Percentiles rank a stretch among this genome's conserved stretches.
phyloP scores from a whole-genome alignment of 1,140 invertebrate species.

The Acyrthosiphon pisum region DNA sequence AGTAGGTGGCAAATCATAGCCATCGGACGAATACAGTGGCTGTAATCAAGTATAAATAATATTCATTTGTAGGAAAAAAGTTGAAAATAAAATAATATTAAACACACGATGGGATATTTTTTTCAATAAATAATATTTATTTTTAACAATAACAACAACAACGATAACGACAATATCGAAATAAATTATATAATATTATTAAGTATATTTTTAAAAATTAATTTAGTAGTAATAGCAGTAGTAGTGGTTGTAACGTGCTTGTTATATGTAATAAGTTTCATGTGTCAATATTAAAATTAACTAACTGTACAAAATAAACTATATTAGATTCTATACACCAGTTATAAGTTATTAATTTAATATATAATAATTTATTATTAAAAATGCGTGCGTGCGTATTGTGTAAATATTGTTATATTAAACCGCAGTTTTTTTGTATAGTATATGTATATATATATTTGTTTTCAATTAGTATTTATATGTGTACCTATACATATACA shows the following conservation, averaged over 20 bases:
- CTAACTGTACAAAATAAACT: conserved; percentile 1
- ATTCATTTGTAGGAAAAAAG: conserved; percentile 28
- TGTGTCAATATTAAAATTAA: not conserved
- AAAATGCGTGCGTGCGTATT: conserved; percentile 49
- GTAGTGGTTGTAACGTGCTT: not conserved
- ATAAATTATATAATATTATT: conserved; percentile 31
- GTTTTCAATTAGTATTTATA: not conserved
- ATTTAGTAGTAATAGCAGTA: conserved; percentile 3
- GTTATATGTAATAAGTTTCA: not conserved
- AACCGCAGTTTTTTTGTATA: not conserved
- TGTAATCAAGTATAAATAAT: conserved; percentile 59
- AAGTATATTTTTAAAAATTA: conserved; percentile 27
- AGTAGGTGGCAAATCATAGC: conserved; percentile 47
- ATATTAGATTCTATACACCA: conserved; percentile 31
- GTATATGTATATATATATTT: not conserved
- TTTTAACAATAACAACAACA: conserved; percentile 43
- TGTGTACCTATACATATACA: not conserved
- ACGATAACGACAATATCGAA: conserved; percentile 42
- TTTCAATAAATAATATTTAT: conserved; percentile 52
- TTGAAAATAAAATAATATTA: not conserved
- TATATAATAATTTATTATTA: conserved; percentile 29
- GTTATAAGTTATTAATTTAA: not conserved
- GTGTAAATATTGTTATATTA: not conserved
- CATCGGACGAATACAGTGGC: conserved; percentile 59
- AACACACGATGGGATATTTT: not conserved